phyloP scores from a whole-genome alignment of 1,140 invertebrate genomes.

The Aradophagus sp. region DNA sequence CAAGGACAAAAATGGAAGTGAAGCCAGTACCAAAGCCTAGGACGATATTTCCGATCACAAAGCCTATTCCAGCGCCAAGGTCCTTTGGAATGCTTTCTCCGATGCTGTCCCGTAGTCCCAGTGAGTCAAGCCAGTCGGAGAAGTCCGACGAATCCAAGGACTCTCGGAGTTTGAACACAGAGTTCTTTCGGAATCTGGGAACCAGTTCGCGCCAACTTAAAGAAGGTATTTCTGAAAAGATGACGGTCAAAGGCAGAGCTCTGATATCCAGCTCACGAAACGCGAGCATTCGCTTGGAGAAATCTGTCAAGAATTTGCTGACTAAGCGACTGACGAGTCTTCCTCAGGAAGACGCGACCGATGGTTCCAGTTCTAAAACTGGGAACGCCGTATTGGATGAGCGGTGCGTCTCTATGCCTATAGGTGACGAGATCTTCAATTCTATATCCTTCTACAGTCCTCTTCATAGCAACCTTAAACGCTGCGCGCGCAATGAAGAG shows the following conservation, averaged over 20 bases:
- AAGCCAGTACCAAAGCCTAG: constrained; percentile 71
- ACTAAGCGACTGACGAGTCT: constrained; percentile 61
- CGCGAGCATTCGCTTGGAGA: constrained; percentile 70
- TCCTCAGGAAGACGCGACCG: constrained; percentile 57
- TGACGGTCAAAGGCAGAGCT: constrained; percentile 74
- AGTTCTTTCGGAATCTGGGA: constrained; percentile 68
- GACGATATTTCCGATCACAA: constrained; percentile 58
- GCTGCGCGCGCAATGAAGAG: constrained; percentile 64
- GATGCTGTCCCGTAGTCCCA: constrained; percentile 49
- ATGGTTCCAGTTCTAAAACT: constrained; percentile 14
- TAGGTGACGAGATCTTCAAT: constrained; percentile 70
- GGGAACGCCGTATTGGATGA: constrained; percentile 45
- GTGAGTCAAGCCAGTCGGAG: constrained; percentile 65
- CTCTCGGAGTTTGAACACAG: constrained; percentile 52
- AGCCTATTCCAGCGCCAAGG: constrained; percentile 67
- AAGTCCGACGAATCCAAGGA: constrained; percentile 63
- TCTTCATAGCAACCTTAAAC: constrained; percentile 61
- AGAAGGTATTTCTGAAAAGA: constrained; percentile 74
- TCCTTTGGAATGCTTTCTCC: constrained; percentile 32
- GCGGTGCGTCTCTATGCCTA: constrained; percentile 68
- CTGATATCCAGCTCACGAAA: constrained; percentile 75
- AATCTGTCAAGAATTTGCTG: constrained; percentile 67
- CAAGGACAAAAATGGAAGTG: constrained; percentile 61
- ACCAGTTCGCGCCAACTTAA: constrained; percentile 72
- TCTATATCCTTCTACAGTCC: constrained; percentile 74